phyloP scores from a whole-genome alignment of 2,797 vertebrate species.

The Crenichthys baileyi region DNA sequence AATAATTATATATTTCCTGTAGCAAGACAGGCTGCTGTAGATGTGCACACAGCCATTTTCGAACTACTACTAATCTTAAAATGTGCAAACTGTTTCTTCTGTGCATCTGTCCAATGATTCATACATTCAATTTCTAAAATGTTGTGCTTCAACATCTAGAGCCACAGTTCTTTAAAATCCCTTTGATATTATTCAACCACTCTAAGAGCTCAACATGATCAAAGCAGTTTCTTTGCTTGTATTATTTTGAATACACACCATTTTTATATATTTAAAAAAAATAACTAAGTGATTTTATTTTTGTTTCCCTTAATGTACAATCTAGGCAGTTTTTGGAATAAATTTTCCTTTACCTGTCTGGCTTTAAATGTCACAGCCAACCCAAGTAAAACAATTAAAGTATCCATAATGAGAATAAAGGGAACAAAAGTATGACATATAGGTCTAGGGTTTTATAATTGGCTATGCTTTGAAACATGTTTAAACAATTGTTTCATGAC shows the following conservation, averaged over 20 bases:
- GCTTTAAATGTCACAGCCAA: constrained; percentile 43
- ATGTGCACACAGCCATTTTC: background rate
- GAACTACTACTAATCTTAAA: background rate
- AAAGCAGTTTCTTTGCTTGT: constrained; percentile 6
- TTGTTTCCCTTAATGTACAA: constrained; percentile 4
- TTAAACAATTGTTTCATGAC: constrained; percentile 9
- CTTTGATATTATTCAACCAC: no score
- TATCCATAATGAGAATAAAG: constrained; percentile 29
- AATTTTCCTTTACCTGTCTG: constrained; percentile 12
- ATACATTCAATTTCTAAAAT: background rate
- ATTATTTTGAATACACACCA: background rate
- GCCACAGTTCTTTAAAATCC: background rate
- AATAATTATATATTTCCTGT: background rate
- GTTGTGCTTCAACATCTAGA: background rate
- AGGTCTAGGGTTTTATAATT: constrained; percentile 22
- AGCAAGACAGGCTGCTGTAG: background rate
- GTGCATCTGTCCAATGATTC: background rate
- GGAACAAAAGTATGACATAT: constrained; percentile 12
- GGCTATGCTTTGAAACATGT: background rate
- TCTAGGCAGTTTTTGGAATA: background rate
- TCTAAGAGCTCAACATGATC: background rate
- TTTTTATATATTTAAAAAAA: background rate
- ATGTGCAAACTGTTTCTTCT: background rate
- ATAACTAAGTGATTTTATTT: background rate
- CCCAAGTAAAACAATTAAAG: constrained; percentile 15